Percentiles rank a stretch among this genome's conserved stretches.
These are phyloP conservation scores for Syngnathus typhle DNA, from an alignment of 2,113 vertebrate species.

Conservation along the genomic window DNA sequence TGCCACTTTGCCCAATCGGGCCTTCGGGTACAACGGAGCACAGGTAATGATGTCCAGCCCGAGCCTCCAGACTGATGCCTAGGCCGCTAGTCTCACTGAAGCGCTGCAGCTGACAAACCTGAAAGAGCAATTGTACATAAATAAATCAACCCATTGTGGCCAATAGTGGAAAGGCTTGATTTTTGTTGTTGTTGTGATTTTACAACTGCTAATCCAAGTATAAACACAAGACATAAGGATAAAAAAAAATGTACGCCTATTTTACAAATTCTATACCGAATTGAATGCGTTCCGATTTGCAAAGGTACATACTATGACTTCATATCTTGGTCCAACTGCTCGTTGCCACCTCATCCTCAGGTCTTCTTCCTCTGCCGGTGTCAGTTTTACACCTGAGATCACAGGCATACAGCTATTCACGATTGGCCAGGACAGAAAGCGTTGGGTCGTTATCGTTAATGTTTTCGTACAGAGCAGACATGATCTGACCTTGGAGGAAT, in stretches of 20 bases:
- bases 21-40: constrained; percentile 88
- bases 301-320: constrained; percentile 80
- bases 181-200: neutral
- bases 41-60: constrained; percentile 85
- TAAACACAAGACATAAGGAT: neutral
- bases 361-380: constrained; percentile 52
- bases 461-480: constrained; percentile 9
- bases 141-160: neutral
- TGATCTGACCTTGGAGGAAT: constrained; percentile 24
- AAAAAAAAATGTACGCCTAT: no score
- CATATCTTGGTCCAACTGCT: constrained; percentile 77
- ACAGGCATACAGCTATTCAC: constrained; percentile 10
- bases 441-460: neutral
- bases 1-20: constrained; percentile 80
- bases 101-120: constrained; percentile 85
- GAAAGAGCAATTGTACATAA: neutral
- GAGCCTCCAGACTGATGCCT: constrained; percentile 87
- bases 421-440: neutral
- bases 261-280: no score
- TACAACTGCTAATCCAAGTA: neutral
- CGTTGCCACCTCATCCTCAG: constrained; percentile 78
- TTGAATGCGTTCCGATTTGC: no score
- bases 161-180: neutral
- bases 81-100: constrained; percentile 85
- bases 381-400: constrained; percentile 49